phyloP scores from a whole-genome alignment of 2,888 invertebrate genomes.

The Hyalella azteca region DNA sequence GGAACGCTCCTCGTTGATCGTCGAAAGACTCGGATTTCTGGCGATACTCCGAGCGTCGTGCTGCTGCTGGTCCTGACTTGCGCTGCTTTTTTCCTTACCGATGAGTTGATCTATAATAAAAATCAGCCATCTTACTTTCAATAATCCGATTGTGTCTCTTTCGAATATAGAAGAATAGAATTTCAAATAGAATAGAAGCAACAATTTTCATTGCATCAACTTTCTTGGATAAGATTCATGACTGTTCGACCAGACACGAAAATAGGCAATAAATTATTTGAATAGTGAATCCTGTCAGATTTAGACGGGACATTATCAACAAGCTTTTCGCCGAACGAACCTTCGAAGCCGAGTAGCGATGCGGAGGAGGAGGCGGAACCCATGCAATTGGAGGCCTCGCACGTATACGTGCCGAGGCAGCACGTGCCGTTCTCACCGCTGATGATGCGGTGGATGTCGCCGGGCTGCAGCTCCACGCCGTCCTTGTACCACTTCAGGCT shows the following conservation, averaged over 20 bases:
- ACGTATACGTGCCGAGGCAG: slow-evolving; percentile 87
- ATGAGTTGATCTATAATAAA: slow-evolving; percentile 54
- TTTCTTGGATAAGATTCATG: no score
- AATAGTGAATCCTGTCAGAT: no score
- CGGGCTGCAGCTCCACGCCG: slow-evolving; percentile 84
- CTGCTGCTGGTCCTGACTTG: slow-evolving; percentile 53
- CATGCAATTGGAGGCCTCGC: slow-evolving; percentile 90
- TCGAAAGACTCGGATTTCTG: slow-evolving; percentile 82
- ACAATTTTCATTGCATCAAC: no score
- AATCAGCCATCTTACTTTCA: no score
- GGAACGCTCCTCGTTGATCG: slow-evolving; percentile 88
- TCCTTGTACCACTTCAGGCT: slow-evolving; percentile 92
- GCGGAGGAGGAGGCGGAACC: slow-evolving; percentile 87
- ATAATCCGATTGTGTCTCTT: no score
- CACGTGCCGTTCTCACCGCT: slow-evolving; percentile 89
- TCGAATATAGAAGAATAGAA: no score
- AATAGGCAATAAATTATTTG: no score
- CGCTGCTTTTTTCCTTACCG: slow-evolving; percentile 45
- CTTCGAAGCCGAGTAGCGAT: slow-evolving; percentile 73
- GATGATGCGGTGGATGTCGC: slow-evolving; percentile 88
- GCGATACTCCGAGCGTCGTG: slow-evolving; percentile 65
- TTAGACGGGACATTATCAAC: no score
- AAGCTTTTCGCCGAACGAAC: no score
- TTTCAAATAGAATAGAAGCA: no score
- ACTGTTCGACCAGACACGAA: no score